Percentiles rank a stretch among this genome's conserved stretches.
These are phyloP conservation scores for Oryzias woworae DNA, from an alignment of 2,113 vertebrate species.

Conservation along the genomic window DNA sequence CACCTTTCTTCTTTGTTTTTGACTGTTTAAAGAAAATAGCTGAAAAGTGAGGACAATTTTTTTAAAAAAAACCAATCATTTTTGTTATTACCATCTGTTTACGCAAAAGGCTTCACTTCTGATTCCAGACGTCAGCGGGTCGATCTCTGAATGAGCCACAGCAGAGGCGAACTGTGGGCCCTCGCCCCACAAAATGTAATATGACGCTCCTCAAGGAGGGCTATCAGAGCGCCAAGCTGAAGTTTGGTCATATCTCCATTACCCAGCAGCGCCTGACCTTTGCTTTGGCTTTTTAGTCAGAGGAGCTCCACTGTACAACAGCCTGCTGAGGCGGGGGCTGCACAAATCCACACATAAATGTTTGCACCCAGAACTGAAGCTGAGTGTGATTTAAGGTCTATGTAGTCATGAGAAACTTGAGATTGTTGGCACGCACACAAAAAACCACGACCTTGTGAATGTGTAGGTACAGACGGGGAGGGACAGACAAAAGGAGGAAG, in stretches of 20 bases:
- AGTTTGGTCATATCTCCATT: slow-evolving; percentile 45
- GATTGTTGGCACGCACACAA: background rate
- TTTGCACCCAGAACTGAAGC: slow-evolving; percentile 47
- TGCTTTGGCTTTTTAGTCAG: slow-evolving; percentile 66
- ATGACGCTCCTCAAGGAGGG: slow-evolving; percentile 42
- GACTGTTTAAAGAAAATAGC: too few species aligned
- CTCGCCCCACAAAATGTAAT: slow-evolving; percentile 44
- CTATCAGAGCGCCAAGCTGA: slow-evolving; percentile 33
- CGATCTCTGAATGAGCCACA: slow-evolving; percentile 27
- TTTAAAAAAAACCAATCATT: too few species aligned
- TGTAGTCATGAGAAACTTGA: slow-evolving; percentile 8
- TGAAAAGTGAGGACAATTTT: too few species aligned
- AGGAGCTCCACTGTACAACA: slow-evolving; percentile 55
- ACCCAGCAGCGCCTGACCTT: slow-evolving; percentile 62
- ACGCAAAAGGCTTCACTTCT: slow-evolving; percentile 15
- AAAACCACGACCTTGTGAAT: slow-evolving; percentile 34
- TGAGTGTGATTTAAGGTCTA: slow-evolving; percentile 37
- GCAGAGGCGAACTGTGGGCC: slow-evolving; percentile 19
- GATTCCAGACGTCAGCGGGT: slow-evolving; percentile 5
- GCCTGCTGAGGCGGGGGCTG: slow-evolving; percentile 41
- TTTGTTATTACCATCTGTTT: slow-evolving; percentile 12
- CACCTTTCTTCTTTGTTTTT: slow-evolving; percentile 53
- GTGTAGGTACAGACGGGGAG: slow-evolving; percentile 20
- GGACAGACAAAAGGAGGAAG: slow-evolving; percentile 62
- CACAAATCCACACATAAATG: slow-evolving; percentile 45